Percentiles rank a stretch among this genome's conserved stretches.
phyloP scores from a whole-genome alignment of 1,140 invertebrate genomes.

The Tetramorium simillimum region DNA sequence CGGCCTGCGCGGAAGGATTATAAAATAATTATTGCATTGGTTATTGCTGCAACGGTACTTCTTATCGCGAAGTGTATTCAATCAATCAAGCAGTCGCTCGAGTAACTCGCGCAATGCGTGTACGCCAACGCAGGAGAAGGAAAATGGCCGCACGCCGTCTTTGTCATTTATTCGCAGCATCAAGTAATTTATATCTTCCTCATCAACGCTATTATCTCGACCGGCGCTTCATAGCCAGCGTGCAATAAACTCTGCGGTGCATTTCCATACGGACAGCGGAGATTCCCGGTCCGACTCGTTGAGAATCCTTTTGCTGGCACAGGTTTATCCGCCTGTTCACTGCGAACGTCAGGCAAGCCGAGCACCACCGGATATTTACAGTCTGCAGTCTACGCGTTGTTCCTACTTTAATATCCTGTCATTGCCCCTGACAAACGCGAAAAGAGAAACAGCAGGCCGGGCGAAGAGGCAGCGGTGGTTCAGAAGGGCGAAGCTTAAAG shows the following conservation, averaged over 20 bases:
- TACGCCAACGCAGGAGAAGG: slow-evolving; percentile 12
- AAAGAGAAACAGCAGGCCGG: slow-evolving; percentile 68
- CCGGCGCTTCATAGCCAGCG: slow-evolving; percentile 44
- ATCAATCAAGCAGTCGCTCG: slow-evolving; percentile 5
- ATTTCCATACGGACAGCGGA: slow-evolving; percentile 60
- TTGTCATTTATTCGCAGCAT: slow-evolving; percentile 51
- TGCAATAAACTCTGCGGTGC: slow-evolving; percentile 54
- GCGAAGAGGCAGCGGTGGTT: neutral
- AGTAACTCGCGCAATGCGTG: slow-evolving; percentile 22
- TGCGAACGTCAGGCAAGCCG: slow-evolving; percentile 68
- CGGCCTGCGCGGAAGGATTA: neutral
- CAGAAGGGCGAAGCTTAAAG: slow-evolving; percentile 51
- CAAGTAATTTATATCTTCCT: slow-evolving; percentile 62
- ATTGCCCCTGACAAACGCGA: slow-evolving; percentile 77
- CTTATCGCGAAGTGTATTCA: neutral
- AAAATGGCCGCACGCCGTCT: neutral
- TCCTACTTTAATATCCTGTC: slow-evolving; percentile 82
- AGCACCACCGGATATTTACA: slow-evolving; percentile 80
- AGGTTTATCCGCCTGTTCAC: slow-evolving; percentile 69
- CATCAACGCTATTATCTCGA: slow-evolving; percentile 55
- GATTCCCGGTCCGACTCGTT: slow-evolving; percentile 53
- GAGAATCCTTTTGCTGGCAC: slow-evolving; percentile 49
- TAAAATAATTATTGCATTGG: slow-evolving; percentile 14
- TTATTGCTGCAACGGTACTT: neutral
- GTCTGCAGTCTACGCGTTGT: slow-evolving; percentile 77